Conservation (phyloP, 2,888 invertebrate genomes). For the Lepidochitona cinerea region DNA sequence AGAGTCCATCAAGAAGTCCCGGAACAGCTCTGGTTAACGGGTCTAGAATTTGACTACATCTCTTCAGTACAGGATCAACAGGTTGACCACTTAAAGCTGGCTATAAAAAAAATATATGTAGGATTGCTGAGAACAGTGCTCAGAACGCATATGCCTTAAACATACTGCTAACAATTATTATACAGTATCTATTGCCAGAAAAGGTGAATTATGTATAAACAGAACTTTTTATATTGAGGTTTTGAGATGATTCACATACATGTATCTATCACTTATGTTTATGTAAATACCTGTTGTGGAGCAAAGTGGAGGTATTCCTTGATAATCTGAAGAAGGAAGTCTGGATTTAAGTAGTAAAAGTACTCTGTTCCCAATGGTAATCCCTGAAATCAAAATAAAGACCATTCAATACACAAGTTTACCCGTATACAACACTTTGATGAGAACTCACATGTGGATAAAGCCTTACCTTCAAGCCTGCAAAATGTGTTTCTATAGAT, state of each 20-base stretch:
- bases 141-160: too few relatives aligned
- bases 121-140: too few relatives aligned
- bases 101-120: too few relatives aligned
- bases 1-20: slow-evolving; percentile 77
- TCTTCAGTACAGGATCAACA: slow-evolving; percentile 73
- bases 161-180: too few relatives aligned
- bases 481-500: slow-evolving; percentile 67
- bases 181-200: too few relatives aligned
- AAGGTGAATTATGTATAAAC: too few relatives aligned
- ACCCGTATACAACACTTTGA: not conserved
- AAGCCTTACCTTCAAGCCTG: slow-evolving; percentile 63
- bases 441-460: too few relatives aligned
- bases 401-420: not conserved
- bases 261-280: too few relatives aligned
- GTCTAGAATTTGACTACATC: slow-evolving; percentile 79
- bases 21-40: slow-evolving; percentile 85
- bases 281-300: slow-evolving; percentile 68
- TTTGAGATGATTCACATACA: too few relatives aligned
- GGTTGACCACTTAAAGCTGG: slow-evolving; percentile 76
- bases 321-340: slow-evolving; percentile 85
- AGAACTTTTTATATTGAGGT: too few relatives aligned
- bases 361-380: slow-evolving; percentile 83
- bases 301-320: slow-evolving; percentile 82
- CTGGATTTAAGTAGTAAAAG: slow-evolving; percentile 84
- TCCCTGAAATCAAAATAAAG: slow-evolving; percentile 63